phyloP scores from a whole-genome alignment of 2,797 vertebrate genomes.

The Squalus acanthias region DNA sequence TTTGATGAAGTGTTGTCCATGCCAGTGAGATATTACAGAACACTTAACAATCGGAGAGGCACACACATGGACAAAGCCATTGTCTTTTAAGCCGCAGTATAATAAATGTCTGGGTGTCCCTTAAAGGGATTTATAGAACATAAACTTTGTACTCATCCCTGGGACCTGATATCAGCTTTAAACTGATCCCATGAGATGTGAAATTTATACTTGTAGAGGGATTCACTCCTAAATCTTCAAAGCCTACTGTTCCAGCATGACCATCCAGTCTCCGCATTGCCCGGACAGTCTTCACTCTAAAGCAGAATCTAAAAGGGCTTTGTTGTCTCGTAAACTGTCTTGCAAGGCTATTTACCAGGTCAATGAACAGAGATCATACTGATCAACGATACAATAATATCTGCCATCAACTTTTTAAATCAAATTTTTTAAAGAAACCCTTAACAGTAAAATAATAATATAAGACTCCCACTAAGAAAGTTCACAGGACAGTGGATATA shows the following conservation, averaged over 20 bases:
- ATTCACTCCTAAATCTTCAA: slow-evolving; percentile 33
- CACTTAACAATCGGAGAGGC: not conserved
- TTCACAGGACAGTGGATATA: not conserved
- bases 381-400: not conserved
- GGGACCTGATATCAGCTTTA: slow-evolving; percentile 27
- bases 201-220: slow-evolving; percentile 27
- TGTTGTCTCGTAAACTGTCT: not conserved
- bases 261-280: not conserved
- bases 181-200: slow-evolving; percentile 23
- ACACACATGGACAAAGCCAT: not conserved
- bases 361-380: slow-evolving; percentile 15
- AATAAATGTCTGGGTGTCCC: not conserved
- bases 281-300: not conserved
- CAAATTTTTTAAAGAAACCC: not conserved
- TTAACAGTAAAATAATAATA: not conserved
- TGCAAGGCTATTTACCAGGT: slow-evolving; percentile 25
- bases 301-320: slow-evolving; percentile 21
- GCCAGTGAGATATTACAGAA: not conserved
- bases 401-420: not conserved
- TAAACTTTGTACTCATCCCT: slow-evolving; percentile 18
- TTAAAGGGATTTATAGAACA: slow-evolving; percentile 10
- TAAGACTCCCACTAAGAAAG: not conserved
- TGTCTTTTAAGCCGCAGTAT: not conserved
- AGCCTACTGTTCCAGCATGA: not conserved
- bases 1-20: not conserved